phyloP scores from a whole-genome alignment of 2,113 vertebrate species.

The Crotalus viridis region DNA sequence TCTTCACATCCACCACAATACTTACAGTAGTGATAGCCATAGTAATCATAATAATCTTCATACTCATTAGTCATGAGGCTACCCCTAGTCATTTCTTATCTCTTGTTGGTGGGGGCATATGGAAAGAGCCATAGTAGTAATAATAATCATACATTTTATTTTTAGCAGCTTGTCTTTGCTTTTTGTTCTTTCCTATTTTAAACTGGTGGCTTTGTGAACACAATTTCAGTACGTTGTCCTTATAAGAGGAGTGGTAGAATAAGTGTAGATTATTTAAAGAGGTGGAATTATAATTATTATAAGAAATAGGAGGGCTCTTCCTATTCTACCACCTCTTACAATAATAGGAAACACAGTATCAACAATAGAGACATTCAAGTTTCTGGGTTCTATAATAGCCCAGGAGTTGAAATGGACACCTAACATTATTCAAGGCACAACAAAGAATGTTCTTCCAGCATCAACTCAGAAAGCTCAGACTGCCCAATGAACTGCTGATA shows the following conservation, averaged over 20 bases:
- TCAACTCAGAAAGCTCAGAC: background rate
- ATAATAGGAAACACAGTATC: no score
- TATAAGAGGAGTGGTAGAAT: background rate
- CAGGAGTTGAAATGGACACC: background rate
- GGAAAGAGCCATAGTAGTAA: constrained; percentile 95
- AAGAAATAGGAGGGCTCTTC: background rate
- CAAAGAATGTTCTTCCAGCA: background rate
- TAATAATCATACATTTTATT: constrained; percentile 96
- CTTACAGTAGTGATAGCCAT: constrained; percentile 96
- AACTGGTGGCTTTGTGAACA: constrained; percentile 97
- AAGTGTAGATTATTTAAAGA: background rate
- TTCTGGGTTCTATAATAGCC: background rate
- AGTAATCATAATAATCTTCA: constrained; percentile 98
- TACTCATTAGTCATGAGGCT: constrained; percentile 95
- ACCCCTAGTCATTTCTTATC: constrained; percentile 88
- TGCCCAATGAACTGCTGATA: background rate
- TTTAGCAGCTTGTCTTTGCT: constrained; percentile 94
- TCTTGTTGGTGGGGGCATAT: constrained; percentile 89
- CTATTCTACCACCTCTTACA: background rate
- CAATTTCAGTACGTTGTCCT: constrained; percentile 94
- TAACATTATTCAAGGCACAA: background rate
- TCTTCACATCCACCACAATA: constrained; percentile 98
- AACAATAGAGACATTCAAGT: background rate
- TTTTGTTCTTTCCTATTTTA: constrained; percentile 98
- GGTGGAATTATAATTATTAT: background rate